Conservation (phyloP, 2,888 invertebrate genomes). For the Sipha maydis region DNA sequence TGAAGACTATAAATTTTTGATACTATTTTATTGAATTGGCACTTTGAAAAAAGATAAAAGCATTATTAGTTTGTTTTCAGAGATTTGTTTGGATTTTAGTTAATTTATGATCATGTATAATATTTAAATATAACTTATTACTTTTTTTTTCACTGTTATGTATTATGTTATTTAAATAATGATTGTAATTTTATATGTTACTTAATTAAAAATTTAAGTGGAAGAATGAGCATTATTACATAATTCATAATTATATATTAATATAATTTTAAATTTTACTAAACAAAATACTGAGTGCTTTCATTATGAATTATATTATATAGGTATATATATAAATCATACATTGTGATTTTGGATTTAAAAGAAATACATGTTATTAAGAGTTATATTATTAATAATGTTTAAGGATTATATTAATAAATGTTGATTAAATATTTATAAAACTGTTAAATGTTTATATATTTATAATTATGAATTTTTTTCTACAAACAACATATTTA, state of each 20-base stretch:
- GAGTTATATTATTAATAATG: constrained; percentile 28
- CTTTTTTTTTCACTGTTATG: constrained; percentile 40
- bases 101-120: not conserved
- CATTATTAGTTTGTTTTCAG: constrained; percentile 35
- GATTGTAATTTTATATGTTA: constrained; percentile 37
- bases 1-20: constrained; percentile 47
- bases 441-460: not conserved
- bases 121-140: constrained; percentile 14
- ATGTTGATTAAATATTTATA: constrained; percentile 34
- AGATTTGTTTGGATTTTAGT: constrained; percentile 17
- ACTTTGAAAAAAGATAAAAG: constrained; percentile 15
- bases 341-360: constrained; percentile 42
- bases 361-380: constrained; percentile 2
- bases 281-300: constrained; percentile 53
- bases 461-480: too few relatives aligned
- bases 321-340: not conserved
- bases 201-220: constrained; percentile 5
- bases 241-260: constrained; percentile 1
- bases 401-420: constrained; percentile 35
- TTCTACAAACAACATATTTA: too few relatives aligned
- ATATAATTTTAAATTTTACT: constrained; percentile 22
- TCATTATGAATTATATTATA: constrained; percentile 34
- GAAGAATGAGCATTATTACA: constrained; percentile 10
- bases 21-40: constrained; percentile 36
- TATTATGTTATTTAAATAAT: constrained; percentile 20